Base-by-base conservation (phyloP, 2,888 invertebrate genomes). In the Zelleria hepariella region DNA sequence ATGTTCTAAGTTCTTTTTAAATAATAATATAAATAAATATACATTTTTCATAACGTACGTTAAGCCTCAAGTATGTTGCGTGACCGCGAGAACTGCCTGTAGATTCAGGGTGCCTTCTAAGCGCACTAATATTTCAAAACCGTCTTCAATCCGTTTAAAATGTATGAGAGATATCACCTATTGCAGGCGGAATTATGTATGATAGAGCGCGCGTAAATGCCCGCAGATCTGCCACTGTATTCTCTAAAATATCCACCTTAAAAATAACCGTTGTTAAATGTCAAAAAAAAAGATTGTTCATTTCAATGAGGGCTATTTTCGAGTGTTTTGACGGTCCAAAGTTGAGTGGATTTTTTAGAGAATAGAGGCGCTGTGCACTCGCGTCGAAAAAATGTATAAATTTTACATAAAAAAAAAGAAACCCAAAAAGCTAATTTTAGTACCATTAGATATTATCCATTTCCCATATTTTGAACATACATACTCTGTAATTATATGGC, bases 401-500 rank as follows among this genome's bases (percentile, higher is more conserved):
- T 80, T 83, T 82, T 79, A 79, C 75, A 79, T 81, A 77, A 71
- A 42, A 42, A 26, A 26, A 26, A 26, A 72, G 71, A 55, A 20
- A 5, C 78, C 85, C 82, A 86, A 72, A 71, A 55, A 20, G n/a
- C 78, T 86, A 82, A 86, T 78, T 84, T 83, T 86, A 87, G 82
- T 85, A 84, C 86, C 86, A 80, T 82, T 85, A 85, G 86, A 87
- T 87, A 88, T 86, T 86, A 86, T 82, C 78, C 72, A 82, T 82
- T 84, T 84, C 81, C 83, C 85, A 84, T 87, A 82, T 82, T 85
- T 86, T 80, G 80, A 78, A 85, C 82, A 84, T 73, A 74, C 73
- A 72, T 86, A 86, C 83, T 88, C 86, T 88, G 87, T 87, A 86
- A 87, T 85, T 87, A 87, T 82, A 86, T 81, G 80, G 86, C 87